A percentile compares a stretch with the other conserved stretches of the same genome.
These are phyloP conservation scores for Paralichthys olivaceus DNA, from an alignment of 2,113 vertebrate genomes.

Conservation along the genomic window DNA sequence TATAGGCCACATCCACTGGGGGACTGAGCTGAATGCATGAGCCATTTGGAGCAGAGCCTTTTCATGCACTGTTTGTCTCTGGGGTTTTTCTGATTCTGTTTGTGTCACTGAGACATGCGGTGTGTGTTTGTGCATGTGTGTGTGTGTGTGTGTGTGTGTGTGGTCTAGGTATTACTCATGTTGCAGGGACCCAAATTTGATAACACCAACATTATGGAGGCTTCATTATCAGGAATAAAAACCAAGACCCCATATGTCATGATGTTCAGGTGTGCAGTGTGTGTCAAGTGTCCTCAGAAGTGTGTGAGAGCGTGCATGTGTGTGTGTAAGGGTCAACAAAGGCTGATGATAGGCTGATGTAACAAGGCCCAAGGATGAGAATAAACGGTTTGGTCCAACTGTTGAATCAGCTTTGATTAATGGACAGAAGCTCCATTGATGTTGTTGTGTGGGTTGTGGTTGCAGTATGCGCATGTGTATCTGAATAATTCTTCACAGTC, in stretches of 20 bases:
- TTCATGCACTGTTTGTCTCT: slow-evolving; percentile 66
- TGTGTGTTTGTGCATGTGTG: slow-evolving; percentile 9
- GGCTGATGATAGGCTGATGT: slow-evolving; percentile 57
- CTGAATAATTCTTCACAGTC: background rate
- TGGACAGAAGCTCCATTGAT: slow-evolving; percentile 29
- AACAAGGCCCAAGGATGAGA: slow-evolving; percentile 46
- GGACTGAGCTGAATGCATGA: slow-evolving; percentile 63
- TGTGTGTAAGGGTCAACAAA: slow-evolving; percentile 46
- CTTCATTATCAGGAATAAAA: background rate
- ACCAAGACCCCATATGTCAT: background rate
- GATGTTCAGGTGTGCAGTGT: background rate
- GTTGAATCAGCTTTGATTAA: slow-evolving; percentile 46
- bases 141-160: slow-evolving; percentile 1
- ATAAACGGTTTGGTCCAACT: slow-evolving; percentile 40
- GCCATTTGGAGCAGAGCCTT: slow-evolving; percentile 63
- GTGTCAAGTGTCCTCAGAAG: background rate
- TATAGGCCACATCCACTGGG: slow-evolving; percentile 67
- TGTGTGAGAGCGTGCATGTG: background rate
- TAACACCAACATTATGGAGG: background rate
- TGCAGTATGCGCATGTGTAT: background rate
- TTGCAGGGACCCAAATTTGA: background rate
- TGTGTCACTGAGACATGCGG: slow-evolving; percentile 54
- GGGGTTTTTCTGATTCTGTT: slow-evolving; percentile 68
- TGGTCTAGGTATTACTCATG: background rate
- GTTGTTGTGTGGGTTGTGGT: slow-evolving; percentile 5